Percentiles rank a stretch among this genome's conserved stretches.
These are phyloP conservation scores for Diloba caeruleocephala DNA, from an alignment of 2,888 invertebrate genomes.

Conservation along the genomic window DNA sequence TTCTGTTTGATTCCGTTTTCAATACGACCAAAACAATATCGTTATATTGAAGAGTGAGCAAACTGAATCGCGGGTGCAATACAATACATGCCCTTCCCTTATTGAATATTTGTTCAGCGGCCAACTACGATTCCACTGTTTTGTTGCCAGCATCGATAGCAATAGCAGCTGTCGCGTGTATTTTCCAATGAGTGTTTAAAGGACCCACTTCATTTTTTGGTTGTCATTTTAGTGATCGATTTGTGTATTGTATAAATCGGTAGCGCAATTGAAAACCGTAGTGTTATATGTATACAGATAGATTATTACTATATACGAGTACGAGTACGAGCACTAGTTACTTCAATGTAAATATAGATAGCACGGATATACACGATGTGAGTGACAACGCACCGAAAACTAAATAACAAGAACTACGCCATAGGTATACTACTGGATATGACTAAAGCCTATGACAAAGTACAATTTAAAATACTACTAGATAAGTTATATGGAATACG, in stretches of 20 bases:
- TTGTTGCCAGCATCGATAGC: slow-evolving; percentile 56
- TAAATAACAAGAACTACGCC: no score
- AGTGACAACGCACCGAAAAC: no score
- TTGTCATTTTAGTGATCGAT: slow-evolving; percentile 27
- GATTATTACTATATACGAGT: no score
- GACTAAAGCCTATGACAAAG: no score
- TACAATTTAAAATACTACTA: no score
- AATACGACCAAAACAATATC: slow-evolving; percentile 79
- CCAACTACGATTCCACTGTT: slow-evolving; percentile 47
- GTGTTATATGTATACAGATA: no score
- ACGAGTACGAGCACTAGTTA: no score
- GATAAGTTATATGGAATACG: no score
- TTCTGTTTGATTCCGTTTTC: slow-evolving; percentile 64
- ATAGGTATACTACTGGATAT: no score
- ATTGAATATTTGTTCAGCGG: slow-evolving; percentile 79
- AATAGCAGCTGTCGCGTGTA: slow-evolving; percentile 27
- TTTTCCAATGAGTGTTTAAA: slow-evolving; percentile 40
- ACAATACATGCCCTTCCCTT: slow-evolving; percentile 73
- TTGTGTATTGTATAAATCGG: slow-evolving; percentile 18
- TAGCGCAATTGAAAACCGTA: slow-evolving; percentile 8
- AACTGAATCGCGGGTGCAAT: slow-evolving; percentile 73
- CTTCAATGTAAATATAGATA: no score
- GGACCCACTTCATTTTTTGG: slow-evolving; percentile 40
- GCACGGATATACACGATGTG: no score
- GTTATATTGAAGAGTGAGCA: slow-evolving; percentile 78